Percentiles rank a stretch among this genome's conserved stretches.
phyloP scores from a whole-genome alignment of 53 echinoderm and acorn worm genomes.

The Holothuria scabra region DNA sequence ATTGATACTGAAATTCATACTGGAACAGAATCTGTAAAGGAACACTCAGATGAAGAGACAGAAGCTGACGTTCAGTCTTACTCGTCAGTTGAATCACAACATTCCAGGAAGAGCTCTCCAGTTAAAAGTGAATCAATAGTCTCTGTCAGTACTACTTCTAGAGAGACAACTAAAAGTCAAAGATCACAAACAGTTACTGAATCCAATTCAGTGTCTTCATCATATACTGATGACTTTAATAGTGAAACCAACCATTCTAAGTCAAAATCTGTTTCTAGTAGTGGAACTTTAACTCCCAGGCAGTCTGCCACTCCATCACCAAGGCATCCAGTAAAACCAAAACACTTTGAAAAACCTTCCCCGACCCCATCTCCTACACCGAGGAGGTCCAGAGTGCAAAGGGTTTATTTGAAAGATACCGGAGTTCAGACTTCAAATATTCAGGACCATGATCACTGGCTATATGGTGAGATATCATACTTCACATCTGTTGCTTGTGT shows the following conservation, averaged over 20 bases:
- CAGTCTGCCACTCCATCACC: background rate
- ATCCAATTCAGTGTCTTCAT: background rate
- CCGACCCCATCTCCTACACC: background rate
- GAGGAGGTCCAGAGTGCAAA: background rate
- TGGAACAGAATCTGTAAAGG: background rate
- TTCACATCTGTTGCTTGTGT: no score
- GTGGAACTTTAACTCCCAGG: slow-evolving; percentile 4
- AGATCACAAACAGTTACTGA: background rate
- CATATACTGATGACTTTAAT: slow-evolving; percentile 32
- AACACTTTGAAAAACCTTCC: no score
- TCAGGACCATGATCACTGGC: background rate
- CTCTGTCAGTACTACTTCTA: background rate
- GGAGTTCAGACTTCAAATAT: slow-evolving; percentile 10
- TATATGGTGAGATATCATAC: slow-evolving; percentile 30
- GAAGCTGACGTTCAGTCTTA: background rate
- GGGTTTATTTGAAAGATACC: slow-evolving; percentile 10
- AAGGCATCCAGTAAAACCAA: no score
- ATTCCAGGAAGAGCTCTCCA: background rate
- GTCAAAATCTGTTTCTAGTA: background rate
- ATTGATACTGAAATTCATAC: slow-evolving; percentile 18
- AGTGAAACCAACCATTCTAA: background rate
- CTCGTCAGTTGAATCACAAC: slow-evolving; percentile 10
- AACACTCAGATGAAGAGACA: slow-evolving; percentile 30
- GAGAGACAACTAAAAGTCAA: background rate
- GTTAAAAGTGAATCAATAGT: background rate